Evolutionary conservation across 2,797 vertebrate species (phyloP).

Genomic region (Falco concolor): DNA sequence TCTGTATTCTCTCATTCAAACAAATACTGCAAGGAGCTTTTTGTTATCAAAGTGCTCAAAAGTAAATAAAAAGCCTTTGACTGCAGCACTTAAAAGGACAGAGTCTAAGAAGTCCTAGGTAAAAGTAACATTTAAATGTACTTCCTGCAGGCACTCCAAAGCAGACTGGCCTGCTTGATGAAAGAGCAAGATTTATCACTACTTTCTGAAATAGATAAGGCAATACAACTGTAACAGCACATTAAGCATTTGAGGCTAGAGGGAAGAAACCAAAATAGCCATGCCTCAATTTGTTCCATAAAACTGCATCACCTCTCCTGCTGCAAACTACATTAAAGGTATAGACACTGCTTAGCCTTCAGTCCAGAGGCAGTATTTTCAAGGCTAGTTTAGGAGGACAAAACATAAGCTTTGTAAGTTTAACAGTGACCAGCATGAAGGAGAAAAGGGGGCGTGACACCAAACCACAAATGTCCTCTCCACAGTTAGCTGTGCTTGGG

Average conservation of each 20-base stretch:
- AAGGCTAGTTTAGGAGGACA: neutral
- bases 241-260: slow-evolving; percentile 19
- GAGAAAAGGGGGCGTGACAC: neutral
- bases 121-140: slow-evolving; percentile 48
- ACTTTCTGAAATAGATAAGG: slow-evolving; percentile 36
- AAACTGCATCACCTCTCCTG: neutral
- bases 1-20: neutral
- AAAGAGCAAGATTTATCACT: slow-evolving; percentile 43
- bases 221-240: neutral
- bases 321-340: neutral
- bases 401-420: neutral
- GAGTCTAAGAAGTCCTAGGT: neutral
- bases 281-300: neutral
- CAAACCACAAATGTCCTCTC: neutral
- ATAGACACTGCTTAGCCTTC: neutral
- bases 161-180: neutral
- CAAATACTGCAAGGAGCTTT: neutral
- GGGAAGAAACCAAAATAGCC: slow-evolving; percentile 30
- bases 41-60: slow-evolving; percentile 13
- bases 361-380: neutral
- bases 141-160: slow-evolving; percentile 4
- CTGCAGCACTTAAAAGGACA: slow-evolving; percentile 21
- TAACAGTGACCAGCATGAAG: neutral
- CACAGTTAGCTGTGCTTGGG: neutral
- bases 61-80: slow-evolving; percentile 34